These are phyloP conservation scores for Thymelicus sylvestris DNA, from an alignment of 2,888 invertebrate species.

Conservation along the genomic window DNA sequence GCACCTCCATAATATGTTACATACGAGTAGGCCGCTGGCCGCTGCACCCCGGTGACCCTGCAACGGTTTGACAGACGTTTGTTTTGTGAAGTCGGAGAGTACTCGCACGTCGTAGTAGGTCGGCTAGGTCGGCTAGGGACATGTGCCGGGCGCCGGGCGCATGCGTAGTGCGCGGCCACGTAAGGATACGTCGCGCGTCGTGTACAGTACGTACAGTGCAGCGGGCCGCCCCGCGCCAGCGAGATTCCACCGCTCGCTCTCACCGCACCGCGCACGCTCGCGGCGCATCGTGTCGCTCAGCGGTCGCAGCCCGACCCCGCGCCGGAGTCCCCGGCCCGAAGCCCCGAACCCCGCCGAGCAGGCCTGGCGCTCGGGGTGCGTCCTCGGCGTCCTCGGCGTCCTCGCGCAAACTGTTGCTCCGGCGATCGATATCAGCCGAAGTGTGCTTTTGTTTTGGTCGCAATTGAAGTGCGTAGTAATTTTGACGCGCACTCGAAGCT, in stretches of 20 bases:
- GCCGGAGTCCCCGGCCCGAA: constrained; percentile 16
- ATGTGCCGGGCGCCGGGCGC: neutral
- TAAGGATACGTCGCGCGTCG: no score
- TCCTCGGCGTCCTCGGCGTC: constrained; percentile 29
- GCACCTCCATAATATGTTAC: no score
- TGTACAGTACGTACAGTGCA: no score
- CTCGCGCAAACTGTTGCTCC: constrained; percentile 59
- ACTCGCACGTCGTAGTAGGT: neutral
- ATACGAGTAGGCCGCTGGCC: no score
- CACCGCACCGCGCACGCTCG: no score
- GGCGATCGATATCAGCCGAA: constrained; percentile 56
- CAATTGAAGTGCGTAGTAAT: constrained; percentile 45
- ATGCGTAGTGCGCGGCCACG: neutral
- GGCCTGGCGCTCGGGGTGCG: constrained; percentile 12
- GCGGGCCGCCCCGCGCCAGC: constrained; percentile 32
- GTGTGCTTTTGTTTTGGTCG: constrained; percentile 68
- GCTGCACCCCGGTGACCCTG: no score
- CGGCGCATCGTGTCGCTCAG: constrained; percentile 41
- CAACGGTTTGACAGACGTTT: no score
- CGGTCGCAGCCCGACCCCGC: constrained; percentile 27
- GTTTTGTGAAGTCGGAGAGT: neutral
- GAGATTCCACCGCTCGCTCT: constrained; percentile 46
- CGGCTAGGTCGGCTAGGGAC: no score
- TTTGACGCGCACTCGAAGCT: constrained; percentile 23
- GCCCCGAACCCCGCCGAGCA: neutral